Evolutionary conservation across 1,140 invertebrate species (phyloP).

Genomic region (Euwallacea similis): DNA sequence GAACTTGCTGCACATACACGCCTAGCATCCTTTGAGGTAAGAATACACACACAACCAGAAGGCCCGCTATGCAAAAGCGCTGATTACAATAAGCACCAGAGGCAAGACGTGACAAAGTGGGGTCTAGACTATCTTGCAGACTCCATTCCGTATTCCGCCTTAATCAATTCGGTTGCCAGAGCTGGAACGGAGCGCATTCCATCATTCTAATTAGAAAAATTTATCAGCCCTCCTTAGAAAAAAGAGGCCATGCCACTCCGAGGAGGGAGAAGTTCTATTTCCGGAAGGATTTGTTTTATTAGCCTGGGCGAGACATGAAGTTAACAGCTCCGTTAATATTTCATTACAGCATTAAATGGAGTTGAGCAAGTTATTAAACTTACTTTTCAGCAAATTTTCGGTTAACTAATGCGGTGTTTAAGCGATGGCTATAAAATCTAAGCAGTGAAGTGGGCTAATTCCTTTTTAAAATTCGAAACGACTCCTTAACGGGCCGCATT

Average conservation of each 20-base stretch:
- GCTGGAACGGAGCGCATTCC: background rate
- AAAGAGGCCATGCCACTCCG: too few relatives aligned
- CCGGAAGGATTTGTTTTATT: too few relatives aligned
- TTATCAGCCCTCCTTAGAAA: conserved; percentile 4
- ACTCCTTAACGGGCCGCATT: too few relatives aligned
- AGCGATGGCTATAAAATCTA: conserved; percentile 17
- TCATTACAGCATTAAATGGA: background rate
- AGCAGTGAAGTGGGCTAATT: conserved; percentile 12
- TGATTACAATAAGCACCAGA: conserved; percentile 19
- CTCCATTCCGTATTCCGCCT: conserved; percentile 20
- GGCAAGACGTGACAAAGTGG: conserved; percentile 20
- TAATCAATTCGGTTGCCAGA: conserved; percentile 28
- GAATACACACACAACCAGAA: background rate
- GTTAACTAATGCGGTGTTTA: conserved; percentile 19
- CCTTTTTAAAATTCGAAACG: conserved; percentile 4
- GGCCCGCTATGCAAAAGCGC: conserved; percentile 7
- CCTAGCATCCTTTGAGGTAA: too few relatives aligned
- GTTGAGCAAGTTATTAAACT: conserved; percentile 5
- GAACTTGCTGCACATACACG: too few relatives aligned
- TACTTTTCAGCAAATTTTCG: background rate
- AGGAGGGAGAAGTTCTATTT: too few relatives aligned
- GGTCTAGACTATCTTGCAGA: conserved; percentile 12
- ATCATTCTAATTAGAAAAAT: conserved; percentile 29
- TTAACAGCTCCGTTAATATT: conserved; percentile 11
- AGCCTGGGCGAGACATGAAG: background rate